Evolutionary conservation across 2,888 invertebrate species (phyloP), one percentile per base, ranked within the genome.

Genomic region (Caenorhabditis zanzibari): DNA sequence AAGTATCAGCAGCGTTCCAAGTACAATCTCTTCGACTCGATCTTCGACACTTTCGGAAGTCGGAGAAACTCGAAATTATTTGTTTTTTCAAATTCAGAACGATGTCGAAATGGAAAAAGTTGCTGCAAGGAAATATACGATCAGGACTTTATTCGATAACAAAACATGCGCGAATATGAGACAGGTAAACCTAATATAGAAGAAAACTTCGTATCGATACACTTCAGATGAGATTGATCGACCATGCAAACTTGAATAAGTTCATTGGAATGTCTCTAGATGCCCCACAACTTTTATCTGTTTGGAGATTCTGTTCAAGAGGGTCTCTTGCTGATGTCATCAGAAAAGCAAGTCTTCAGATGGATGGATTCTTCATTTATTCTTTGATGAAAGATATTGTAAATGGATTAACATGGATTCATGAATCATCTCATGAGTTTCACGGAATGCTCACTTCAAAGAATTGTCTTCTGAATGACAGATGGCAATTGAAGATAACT

Each of bases 241-340:
- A 87, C 35, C 86, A 88, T 61, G 88, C 86, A 14, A 90, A 89
- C 32, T 61, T 90, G 38, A 86, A 88, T 71, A 85, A 86, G 26
- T 91, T 91, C 77, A 75, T 89, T 38, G 91, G 91, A 5, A 56
- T 91, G 24, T 86, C 84, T 38, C 71, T 88, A 7, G 91, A 92
- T 56, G 90, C 86, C 10, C 89, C 91, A 2, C 85, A 84, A 54
- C 56, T 88, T 32, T 66, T 89, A 35, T 88, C 89, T 0, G 69
- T 91, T 4, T 91, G 91, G 91, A 87, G 84, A 61, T 91, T 82
- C 81, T 90, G 90, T 73, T 56, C 84, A 4, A 77, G 91, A 54
- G 90, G 90, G 14, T 86, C 86, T 5, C 44, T 90, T 24, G 71
- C 87, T 63, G 88, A 90, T 44, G 83, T 90, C 0, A 80, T 90